A percentile compares a stretch with the other conserved stretches of the same genome.
Conservation (phyloP, 1,140 invertebrate genomes). For the Lordiphosa stackelbergi region DNA sequence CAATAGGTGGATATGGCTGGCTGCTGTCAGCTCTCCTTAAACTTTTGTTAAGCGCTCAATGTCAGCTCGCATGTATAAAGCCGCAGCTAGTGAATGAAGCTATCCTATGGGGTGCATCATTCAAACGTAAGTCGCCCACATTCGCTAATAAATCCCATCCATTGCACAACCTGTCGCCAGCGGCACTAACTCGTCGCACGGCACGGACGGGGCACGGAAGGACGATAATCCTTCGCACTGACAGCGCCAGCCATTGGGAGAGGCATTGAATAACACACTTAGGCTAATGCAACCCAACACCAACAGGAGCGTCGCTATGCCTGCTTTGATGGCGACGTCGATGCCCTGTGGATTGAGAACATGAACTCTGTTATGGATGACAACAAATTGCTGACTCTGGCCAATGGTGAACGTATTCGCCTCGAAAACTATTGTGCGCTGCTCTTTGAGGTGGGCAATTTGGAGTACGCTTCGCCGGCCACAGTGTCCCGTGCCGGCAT, state of each 20-base stretch:
- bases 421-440: constrained; percentile 88
- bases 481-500: constrained; percentile 94
- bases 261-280: constrained; percentile 67
- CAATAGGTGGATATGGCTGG: constrained; percentile 1
- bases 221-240: constrained; percentile 34
- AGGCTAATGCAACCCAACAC: constrained; percentile 58
- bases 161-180: constrained; percentile 39
- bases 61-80: constrained; percentile 24
- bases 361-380: constrained; percentile 98
- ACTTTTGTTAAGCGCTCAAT: constrained; percentile 6
- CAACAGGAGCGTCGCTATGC: constrained; percentile 86
- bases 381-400: constrained; percentile 91
- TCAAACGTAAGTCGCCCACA: constrained; percentile 55
- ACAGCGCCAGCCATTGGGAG: constrained; percentile 6
- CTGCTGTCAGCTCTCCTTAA: neutral
- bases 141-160: constrained; percentile 60
- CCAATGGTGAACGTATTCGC: constrained; percentile 92
- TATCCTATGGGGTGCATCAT: constrained; percentile 35
- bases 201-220: constrained; percentile 29
- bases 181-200: constrained; percentile 26
- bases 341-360: constrained; percentile 95
- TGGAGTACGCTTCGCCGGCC: constrained; percentile 93
- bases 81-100: too few relatives aligned
- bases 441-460: constrained; percentile 93
- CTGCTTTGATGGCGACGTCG: constrained; percentile 94